These are phyloP conservation scores for Mamestra brassicae DNA, from an alignment of 2,888 invertebrate genomes.

Conservation along the genomic window DNA sequence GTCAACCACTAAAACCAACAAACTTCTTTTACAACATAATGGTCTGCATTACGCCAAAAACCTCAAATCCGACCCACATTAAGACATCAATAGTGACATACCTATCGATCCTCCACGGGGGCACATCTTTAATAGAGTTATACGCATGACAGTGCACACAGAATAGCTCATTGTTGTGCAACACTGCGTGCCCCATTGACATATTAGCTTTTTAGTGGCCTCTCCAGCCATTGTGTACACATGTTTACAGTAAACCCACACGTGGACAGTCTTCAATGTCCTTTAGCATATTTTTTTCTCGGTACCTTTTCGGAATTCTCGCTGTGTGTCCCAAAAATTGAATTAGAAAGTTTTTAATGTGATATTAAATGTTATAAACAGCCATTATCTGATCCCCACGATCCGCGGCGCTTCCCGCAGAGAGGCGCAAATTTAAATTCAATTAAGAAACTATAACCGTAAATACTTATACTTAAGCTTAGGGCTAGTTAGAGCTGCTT, in stretches of 20 bases:
- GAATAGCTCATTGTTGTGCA: conserved; percentile 84
- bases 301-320: conserved; percentile 51
- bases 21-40: conserved; percentile 38
- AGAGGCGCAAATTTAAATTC: conserved; percentile 82
- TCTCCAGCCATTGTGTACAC: conserved; percentile 74
- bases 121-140: conserved; percentile 85
- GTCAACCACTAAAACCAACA: conserved; percentile 20
- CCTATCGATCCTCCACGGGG: conserved; percentile 86
- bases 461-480: conserved; percentile 65
- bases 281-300: conserved; percentile 55
- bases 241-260: conserved; percentile 73
- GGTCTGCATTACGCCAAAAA: conserved; percentile 51
- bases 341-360: conserved; percentile 78
- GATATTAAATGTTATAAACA: conserved; percentile 68
- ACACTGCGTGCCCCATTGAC: conserved; percentile 83
- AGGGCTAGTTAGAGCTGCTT: conserved; percentile 58
- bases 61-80: conserved; percentile 66
- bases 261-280: conserved; percentile 66
- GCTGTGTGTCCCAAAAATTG: conserved; percentile 69
- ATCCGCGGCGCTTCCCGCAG: conserved; percentile 81
- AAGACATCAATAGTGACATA: conserved; percentile 69
- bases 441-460: conserved; percentile 79
- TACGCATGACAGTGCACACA: conserved; percentile 82
- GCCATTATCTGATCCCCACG: conserved; percentile 77
- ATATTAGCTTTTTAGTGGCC: conserved; percentile 85